Base-by-base conservation (phyloP, 2,888 invertebrate species). In the Mesorhabditis spiculigera region DNA sequence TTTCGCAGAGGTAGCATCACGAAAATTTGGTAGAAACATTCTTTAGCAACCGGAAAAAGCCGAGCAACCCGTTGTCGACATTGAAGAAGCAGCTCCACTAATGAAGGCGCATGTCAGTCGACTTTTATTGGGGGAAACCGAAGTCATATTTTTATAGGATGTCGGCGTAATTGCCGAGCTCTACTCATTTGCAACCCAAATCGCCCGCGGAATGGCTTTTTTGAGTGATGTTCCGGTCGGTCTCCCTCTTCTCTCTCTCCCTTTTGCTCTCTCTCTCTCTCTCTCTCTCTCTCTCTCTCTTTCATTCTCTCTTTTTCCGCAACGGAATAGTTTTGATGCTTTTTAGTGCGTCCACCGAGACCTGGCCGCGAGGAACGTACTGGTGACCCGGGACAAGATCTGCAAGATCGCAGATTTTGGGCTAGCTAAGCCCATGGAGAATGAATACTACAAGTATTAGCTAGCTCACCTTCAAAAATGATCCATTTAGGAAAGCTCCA, bases 331-430 rank as follows among this genome's bases (percentile, higher is more conserved):
- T 3, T 62, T 65, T 42, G 3, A 43, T 13, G 43, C 13, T 58
- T 66, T 77, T 63, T 67, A 78, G 77, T 77, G 78, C 86, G 94
- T 97, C 73, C 97, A 97, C 86, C 90, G 97, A 66, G 97, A 97
- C 88, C 89, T 97, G 80, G 97, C 97, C 0, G 96, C 96, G 0
- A 90, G 97, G 72, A 97, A 97, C 87, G 93, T 97, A 2, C 89
- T 98, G 0, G 95, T 98, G 6, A 92, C 93, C 69, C 93, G 94
- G 82, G 92, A 94, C 85, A 93, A 92, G 85, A 91, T 95, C 28
- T 90, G 96, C 77, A 96, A 97, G 88, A 95, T 97, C 78, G 95
- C 95, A 0, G 97, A 97, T 88, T 97, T 97, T 86, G 97, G 97
- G 3, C 90, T 97, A 69, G 95, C 97, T 0, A 90, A 96, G 81